Base-by-base conservation (phyloP, 2,113 vertebrate genomes). In the Dermatemys mawii region DNA sequence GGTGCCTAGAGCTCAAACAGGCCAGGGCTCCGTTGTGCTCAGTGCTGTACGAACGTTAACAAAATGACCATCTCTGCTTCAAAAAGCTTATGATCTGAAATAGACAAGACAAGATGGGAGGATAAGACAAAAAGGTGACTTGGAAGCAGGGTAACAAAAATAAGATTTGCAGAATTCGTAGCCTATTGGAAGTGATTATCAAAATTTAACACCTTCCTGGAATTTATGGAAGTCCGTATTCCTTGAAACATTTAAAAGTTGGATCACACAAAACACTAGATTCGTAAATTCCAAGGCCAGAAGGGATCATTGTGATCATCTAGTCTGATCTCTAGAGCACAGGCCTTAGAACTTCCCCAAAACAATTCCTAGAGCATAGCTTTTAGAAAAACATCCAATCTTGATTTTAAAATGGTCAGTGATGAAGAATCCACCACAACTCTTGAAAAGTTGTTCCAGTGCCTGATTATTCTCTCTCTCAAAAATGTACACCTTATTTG, bases 51-150 rank as follows among this genome's bases (percentile, higher is more conserved):
- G 5, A 67, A 67, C 35, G 38, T 63, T 35, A 35, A 63, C 13
- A 16, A 60, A 60, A 60, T 35, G 57, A 35, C 32, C 14, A 19
- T 21, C 35, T 17, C 63, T 67, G 35, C 63, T 67, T 63, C 60
- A 63, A n/a, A 38, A 67, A 38, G 17, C 35, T 21, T 67, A 11
- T 67, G 63, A 11, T 38, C 35, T 2, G 8, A 67, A 38, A 67
- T 21, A 21, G 63, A n/a, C 63, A 67, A 35, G 14, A 67, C 4
- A 88, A 22, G 78, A 57, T 17, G 41, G 17, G 9, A 11, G 8
- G 50, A 22, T n/a, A 22, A 91, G 26, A 57, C 75, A 79, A 6
- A 1, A 0, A 1, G 3, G 38, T 76, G 50, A 1, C 51, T 73
- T 92, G 80, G 38, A 90, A 84, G 54, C 46, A 88, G 55, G 29